Evolutionary conservation across 1,140 invertebrate species (phyloP).

Genomic region (Scaptodrosophila lebanonensis): DNA sequence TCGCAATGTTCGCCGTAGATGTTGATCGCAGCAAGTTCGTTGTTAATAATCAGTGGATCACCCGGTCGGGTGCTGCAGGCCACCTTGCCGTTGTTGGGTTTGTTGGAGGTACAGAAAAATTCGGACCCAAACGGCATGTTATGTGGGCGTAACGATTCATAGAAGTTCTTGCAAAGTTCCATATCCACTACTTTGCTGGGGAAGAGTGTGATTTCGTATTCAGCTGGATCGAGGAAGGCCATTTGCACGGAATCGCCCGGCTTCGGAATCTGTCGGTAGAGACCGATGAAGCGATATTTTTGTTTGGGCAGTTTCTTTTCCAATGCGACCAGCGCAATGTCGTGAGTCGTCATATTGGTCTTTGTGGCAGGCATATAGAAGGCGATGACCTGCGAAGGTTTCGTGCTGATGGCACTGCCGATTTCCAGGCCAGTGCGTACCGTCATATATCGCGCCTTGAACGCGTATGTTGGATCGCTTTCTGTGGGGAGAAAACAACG

Average conservation of each 20-base stretch:
- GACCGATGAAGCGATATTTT: neutral
- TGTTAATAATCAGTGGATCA: constrained; percentile 33
- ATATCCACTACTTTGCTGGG: neutral
- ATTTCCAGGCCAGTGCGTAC: constrained; percentile 12
- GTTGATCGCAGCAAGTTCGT: constrained; percentile 31
- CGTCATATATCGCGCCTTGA: constrained; percentile 17
- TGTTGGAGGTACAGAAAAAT: constrained; percentile 28
- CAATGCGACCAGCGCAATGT: constrained; percentile 20
- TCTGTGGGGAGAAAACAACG: constrained; percentile 15
- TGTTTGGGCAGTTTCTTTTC: neutral
- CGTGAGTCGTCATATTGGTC: neutral
- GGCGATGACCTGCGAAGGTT: neutral
- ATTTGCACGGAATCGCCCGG: neutral
- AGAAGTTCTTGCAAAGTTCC: neutral
- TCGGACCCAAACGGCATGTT: neutral
- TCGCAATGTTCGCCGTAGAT: constrained; percentile 44
- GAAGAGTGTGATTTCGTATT: neutral
- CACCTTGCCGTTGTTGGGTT: neutral
- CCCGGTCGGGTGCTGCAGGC: constrained; percentile 36
- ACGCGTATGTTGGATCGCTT: constrained; percentile 7
- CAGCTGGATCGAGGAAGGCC: neutral
- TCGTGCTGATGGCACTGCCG: no score
- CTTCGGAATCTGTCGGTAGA: neutral
- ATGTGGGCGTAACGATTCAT: neutral
- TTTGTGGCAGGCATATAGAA: constrained; percentile 25